A percentile compares a stretch with the other conserved stretches of the same genome.
phyloP scores from a whole-genome alignment of 2,797 vertebrate genomes.

The Chaetodon trifasciatus region DNA sequence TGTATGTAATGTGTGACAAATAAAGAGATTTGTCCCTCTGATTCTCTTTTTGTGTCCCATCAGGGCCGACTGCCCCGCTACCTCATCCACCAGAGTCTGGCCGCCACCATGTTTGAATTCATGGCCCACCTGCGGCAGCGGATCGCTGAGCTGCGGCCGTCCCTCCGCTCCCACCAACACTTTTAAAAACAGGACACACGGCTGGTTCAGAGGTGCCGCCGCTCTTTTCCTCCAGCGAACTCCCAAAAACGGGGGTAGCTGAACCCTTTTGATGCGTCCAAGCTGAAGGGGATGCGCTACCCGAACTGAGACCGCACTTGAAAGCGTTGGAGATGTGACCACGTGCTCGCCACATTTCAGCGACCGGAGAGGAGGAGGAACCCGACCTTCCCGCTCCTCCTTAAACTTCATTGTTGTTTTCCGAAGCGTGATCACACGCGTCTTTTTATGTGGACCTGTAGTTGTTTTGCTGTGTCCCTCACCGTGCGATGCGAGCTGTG shows the following conservation, averaged over 20 bases:
- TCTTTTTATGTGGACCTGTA: constrained; percentile 39
- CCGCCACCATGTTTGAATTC: constrained; percentile 98
- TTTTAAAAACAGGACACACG: constrained; percentile 14
- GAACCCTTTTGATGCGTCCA: not conserved
- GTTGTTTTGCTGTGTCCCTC: constrained; percentile 23
- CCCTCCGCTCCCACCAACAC: constrained; percentile 57
- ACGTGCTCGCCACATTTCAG: too few species aligned
- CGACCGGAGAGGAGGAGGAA: constrained; percentile 16
- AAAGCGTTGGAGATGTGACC: constrained; percentile 6
- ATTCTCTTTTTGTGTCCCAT: constrained; percentile 9
- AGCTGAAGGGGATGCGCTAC: constrained; percentile 1
- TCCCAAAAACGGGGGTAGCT: not conserved
- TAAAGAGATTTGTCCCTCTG: too few species aligned
- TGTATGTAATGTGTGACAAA: too few species aligned
- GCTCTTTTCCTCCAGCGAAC: not conserved
- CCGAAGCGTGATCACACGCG: not conserved
- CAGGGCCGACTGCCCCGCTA: constrained; percentile 96
- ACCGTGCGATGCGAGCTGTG: constrained; percentile 16
- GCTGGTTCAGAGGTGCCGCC: constrained; percentile 32
- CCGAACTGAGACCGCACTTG: constrained; percentile 14
- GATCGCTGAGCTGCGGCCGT: constrained; percentile 82
- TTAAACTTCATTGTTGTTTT: not conserved
- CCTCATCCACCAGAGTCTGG: constrained; percentile 97
- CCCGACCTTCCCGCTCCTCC: not conserved
- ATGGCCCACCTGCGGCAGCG: constrained; percentile 92